phyloP scores from a whole-genome alignment of 1,140 invertebrate species.

The Temnothorax longispinosus region DNA sequence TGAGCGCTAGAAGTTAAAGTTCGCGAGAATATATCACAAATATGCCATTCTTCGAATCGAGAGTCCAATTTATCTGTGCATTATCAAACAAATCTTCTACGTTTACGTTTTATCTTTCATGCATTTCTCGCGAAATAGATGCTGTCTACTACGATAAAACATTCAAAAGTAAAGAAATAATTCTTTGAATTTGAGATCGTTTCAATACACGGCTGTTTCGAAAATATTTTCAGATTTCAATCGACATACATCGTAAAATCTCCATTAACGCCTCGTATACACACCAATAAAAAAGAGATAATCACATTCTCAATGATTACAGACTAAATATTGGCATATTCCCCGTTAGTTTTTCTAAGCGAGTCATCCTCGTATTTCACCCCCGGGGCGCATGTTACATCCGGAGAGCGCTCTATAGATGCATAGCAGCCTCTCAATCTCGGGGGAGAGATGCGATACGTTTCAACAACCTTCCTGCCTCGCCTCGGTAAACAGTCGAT shows the following conservation, averaged over 20 bases:
- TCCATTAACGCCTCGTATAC: not conserved
- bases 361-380: not conserved
- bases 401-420: not conserved
- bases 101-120: not conserved
- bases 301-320: not conserved
- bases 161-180: not conserved
- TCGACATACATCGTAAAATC: not conserved
- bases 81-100: not conserved
- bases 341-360: not conserved
- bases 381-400: not conserved
- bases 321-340: not conserved
- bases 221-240: not conserved
- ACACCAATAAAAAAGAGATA: not conserved
- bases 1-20: not conserved
- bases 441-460: not conserved
- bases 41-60: not conserved
- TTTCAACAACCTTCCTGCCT: constrained; percentile 6
- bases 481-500: constrained; percentile 50
- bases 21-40: not conserved
- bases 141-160: not conserved
- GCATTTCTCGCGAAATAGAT: not conserved
- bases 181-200: not conserved
- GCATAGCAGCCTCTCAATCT: not conserved
- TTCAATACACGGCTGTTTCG: not conserved
- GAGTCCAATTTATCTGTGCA: not conserved